phyloP scores from a whole-genome alignment of 2,888 invertebrate species.

The Pollenia angustigena region DNA sequence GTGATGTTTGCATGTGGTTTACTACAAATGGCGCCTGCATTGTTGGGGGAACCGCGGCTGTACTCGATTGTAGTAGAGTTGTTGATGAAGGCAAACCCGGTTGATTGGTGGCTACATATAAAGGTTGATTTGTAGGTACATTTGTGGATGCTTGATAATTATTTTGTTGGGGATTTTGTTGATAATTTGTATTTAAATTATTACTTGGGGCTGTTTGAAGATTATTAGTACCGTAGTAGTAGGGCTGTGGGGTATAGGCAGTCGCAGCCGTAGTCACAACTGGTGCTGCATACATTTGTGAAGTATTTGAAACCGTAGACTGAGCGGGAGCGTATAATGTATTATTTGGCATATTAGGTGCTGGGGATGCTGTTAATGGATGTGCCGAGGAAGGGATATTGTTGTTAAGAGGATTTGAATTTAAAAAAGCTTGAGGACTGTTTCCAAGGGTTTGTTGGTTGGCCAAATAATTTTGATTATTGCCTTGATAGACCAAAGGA shows the following conservation, averaged over 20 bases:
- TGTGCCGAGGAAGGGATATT: background rate
- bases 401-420: slow-evolving; percentile 42
- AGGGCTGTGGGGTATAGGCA: slow-evolving; percentile 43
- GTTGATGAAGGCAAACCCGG: slow-evolving; percentile 58
- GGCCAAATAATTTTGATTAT: slow-evolving; percentile 44
- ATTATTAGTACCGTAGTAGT: slow-evolving; percentile 64
- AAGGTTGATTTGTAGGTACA: slow-evolving; percentile 70
- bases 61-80: slow-evolving; percentile 27
- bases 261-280: slow-evolving; percentile 43
- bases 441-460: background rate
- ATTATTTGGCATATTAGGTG: slow-evolving; percentile 15
- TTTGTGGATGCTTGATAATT: slow-evolving; percentile 40
- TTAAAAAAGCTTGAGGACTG: slow-evolving; percentile 32
- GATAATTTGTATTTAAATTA: slow-evolving; percentile 48
- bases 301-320: slow-evolving; percentile 13
- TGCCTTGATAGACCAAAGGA: slow-evolving; percentile 47
- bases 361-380: background rate
- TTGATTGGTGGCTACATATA: slow-evolving; percentile 79
- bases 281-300: slow-evolving; percentile 53
- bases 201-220: slow-evolving; percentile 31
- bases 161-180: slow-evolving; percentile 42
- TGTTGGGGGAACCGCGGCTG: slow-evolving; percentile 14
- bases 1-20: slow-evolving; percentile 51
- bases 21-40: slow-evolving; percentile 74
- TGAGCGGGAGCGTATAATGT: slow-evolving; percentile 31